Evolutionary conservation across 53 echinoderm and acorn worm genomes (phyloP).

Genomic region (Astropecten irregularis): DNA sequence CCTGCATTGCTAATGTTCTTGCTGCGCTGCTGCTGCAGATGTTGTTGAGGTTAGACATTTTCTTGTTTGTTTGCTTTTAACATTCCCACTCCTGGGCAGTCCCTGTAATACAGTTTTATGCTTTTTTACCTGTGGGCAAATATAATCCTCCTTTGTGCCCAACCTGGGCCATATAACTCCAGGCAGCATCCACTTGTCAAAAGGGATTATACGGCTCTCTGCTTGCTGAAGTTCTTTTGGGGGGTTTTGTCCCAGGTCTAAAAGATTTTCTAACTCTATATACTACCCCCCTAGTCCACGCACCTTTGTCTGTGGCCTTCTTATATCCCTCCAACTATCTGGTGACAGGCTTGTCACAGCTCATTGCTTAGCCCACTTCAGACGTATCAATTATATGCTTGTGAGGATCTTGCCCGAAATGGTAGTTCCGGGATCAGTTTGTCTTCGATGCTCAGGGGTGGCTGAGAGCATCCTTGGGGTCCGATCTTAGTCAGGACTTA

Average conservation of each 20-base stretch:
- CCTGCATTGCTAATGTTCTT: no score
- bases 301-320: no score
- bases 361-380: conserved; percentile 28
- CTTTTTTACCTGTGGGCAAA: conserved; percentile 17
- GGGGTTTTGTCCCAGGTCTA: no score
- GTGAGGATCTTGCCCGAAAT: background rate
- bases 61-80: no score
- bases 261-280: no score
- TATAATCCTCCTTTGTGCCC: conserved; percentile 31
- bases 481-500: no score
- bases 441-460: background rate
- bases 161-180: background rate
- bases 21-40: no score
- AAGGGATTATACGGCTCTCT: conserved; percentile 21
- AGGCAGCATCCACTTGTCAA: conserved; percentile 37
- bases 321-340: no score
- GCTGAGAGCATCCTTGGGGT: no score
- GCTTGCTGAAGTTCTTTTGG: no score
- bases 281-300: background rate
- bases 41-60: no score
- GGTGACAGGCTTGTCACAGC: conserved; percentile 11
- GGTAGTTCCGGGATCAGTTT: background rate
- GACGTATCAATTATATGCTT: conserved; percentile 50
- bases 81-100: background rate
- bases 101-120: conserved; percentile 3